Evolutionary conservation across 2,113 vertebrate species (phyloP).

Genomic region (Siphamia tubifer): DNA sequence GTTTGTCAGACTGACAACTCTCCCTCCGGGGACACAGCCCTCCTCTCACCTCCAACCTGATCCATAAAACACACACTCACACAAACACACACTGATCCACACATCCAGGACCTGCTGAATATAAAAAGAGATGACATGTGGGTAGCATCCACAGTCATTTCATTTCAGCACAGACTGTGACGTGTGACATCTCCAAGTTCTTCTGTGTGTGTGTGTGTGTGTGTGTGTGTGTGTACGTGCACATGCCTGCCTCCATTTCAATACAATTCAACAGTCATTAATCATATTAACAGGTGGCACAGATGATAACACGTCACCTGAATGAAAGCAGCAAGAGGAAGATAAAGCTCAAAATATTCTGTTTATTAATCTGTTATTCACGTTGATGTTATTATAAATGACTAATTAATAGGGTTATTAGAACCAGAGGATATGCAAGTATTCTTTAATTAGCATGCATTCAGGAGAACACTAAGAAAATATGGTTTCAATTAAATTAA

Average conservation of each 20-base stretch:
- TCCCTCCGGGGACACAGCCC: constrained; percentile 40
- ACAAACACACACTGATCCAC: background rate
- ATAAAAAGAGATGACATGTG: constrained; percentile 11
- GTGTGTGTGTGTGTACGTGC: background rate
- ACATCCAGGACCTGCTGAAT: background rate
- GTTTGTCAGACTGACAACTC: constrained; percentile 62
- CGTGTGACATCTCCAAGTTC: background rate
- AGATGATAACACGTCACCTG: constrained; percentile 58
- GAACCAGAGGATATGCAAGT: background rate
- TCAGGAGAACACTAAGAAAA: background rate
- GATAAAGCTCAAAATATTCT: background rate
- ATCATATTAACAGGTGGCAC: constrained; percentile 64
- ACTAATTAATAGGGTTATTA: background rate
- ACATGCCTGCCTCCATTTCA: constrained; percentile 26
- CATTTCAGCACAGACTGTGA: background rate
- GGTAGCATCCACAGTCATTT: constrained; percentile 17
- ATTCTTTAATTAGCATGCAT: background rate
- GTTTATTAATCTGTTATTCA: constrained; percentile 20
- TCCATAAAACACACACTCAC: constrained; percentile 22
- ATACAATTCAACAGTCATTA: constrained; percentile 34
- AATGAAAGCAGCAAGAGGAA: background rate
- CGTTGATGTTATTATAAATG: background rate
- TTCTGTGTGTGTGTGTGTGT: constrained; percentile 8
- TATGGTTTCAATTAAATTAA: background rate
- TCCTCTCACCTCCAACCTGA: constrained; percentile 27